Percentiles rank a stretch among this genome's conserved stretches.
These are phyloP conservation scores for Tigriopus californicus DNA, from an alignment of 2,888 invertebrate genomes.

Conservation along the genomic window DNA sequence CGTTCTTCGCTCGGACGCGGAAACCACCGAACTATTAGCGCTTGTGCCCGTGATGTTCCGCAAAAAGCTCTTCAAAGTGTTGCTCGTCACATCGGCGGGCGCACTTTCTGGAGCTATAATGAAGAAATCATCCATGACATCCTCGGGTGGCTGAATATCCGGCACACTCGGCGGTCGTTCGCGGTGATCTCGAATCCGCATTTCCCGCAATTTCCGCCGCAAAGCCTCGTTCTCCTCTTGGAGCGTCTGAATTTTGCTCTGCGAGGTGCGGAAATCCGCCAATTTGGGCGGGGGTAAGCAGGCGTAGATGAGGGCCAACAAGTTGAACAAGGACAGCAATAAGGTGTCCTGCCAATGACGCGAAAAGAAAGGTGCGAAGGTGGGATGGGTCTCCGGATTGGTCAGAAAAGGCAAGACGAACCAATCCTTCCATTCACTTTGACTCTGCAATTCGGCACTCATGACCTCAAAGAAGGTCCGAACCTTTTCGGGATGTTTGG, in stretches of 20 bases:
- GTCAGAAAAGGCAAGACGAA: constrained; percentile 79
- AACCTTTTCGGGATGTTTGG: constrained; percentile 63
- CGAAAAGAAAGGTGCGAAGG: constrained; percentile 71
- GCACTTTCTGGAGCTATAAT: constrained; percentile 42
- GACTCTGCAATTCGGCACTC: constrained; percentile 65
- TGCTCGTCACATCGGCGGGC: neutral
- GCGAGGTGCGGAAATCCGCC: constrained; percentile 27
- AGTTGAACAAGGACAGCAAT: constrained; percentile 72
- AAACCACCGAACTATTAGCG: neutral
- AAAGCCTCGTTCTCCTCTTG: constrained; percentile 8
- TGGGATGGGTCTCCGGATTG: constrained; percentile 73
- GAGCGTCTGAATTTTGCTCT: constrained; percentile 37
- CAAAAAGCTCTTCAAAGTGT: constrained; percentile 3
- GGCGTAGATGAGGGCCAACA: constrained; percentile 57
- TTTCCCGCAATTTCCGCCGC: neutral
- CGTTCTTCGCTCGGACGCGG: neutral
- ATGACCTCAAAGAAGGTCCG: constrained; percentile 73
- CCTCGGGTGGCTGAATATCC: constrained; percentile 39
- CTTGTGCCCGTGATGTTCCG: neutral
- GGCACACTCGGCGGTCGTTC: neutral
- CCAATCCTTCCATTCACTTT: constrained; percentile 91
- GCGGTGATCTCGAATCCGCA: neutral
- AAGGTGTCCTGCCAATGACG: constrained; percentile 90
- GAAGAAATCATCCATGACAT: constrained; percentile 76
- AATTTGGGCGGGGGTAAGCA: constrained; percentile 17